Evolutionary conservation across 1,140 invertebrate genomes (phyloP), one percentile per base, ranked within the genome.

Genomic region (Bactericera cockerelli): DNA sequence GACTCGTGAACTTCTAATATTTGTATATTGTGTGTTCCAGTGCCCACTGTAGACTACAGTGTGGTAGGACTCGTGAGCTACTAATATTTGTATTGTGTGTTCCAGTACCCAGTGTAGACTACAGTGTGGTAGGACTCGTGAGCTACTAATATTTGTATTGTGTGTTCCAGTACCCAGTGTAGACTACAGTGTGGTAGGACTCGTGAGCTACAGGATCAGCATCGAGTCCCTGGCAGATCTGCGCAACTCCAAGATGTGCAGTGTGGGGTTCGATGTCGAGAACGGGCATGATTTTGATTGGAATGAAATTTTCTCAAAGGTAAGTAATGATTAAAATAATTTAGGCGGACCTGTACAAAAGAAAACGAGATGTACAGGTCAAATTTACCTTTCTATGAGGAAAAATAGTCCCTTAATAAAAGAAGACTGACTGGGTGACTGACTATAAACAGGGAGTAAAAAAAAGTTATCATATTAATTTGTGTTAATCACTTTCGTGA

Each of bases 171-270:
- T 62, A 26, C 26, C 54, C 4, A 31, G 13, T 2, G 79, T 76
- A 63, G 79, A 82, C 67, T 79, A 81, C 59, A 77, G 80, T 65
- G 72, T 87, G 56, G 81, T 89, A 0, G 83, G 83, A 0, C 69
- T 90, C 6, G 79, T 87, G 0, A 77, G 80, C 28, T 79, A 82
- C 25, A 67, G 71, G 38, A 68, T 71, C 0, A 69, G 69, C 2
- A 79, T 83, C 13, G 70, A 68, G n/a, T 74, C 69, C 19, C 66
- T 76, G 56, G 74, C 77, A 33, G 79, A 88, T 66, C 67, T 89
- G 3, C 72, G 71, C 56, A 81, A 79, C 19, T 81, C 79, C 55
- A 77, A 73, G 36, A 77, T 88, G 8, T 91, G 88, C 65, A 86
- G 89, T 71, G 82, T 86, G 1, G 83, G 83, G 22, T 76, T 82